Percentiles rank a stretch among this genome's conserved stretches.
Evolutionary conservation across 2,888 invertebrate species (phyloP).

Genomic region (Sarcophaga carnaria): DNA sequence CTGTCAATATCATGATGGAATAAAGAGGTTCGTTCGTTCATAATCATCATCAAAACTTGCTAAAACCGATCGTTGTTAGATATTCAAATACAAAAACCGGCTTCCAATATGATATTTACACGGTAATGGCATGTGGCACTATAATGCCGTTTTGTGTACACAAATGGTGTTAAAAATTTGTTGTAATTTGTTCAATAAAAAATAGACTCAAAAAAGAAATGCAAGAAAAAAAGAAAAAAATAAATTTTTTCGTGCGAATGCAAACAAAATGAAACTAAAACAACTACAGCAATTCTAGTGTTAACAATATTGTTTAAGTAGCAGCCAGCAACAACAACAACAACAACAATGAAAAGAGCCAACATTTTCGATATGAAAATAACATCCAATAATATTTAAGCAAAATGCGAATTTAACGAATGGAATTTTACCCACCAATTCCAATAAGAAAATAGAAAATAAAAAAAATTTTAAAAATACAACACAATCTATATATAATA

Average conservation of each 20-base stretch:
- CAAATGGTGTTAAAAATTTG: conserved; percentile 34
- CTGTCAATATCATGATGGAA: too few species aligned
- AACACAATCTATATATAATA: neutral
- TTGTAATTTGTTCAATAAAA: neutral
- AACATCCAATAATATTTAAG: conserved; percentile 66
- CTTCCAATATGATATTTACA: neutral
- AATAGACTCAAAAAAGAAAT: conserved; percentile 4
- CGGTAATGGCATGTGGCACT: neutral
- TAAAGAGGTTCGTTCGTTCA: too few species aligned
- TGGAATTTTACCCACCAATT: conserved; percentile 49
- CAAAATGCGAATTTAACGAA: conserved; percentile 54
- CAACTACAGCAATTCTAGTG: neutral
- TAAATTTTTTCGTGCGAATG: neutral
- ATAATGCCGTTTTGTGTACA: neutral
- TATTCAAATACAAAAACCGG: too few species aligned
- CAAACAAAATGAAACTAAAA: neutral
- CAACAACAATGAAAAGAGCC: neutral
- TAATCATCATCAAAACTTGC: too few species aligned
- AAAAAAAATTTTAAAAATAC: neutral
- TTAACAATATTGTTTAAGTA: neutral
- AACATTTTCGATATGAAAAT: conserved; percentile 62
- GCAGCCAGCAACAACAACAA: neutral
- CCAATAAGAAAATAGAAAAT: neutral
- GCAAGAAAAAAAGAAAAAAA: conserved; percentile 8
- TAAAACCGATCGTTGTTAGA: too few species aligned